These are phyloP conservation scores for Aptenodytes forsteri DNA, from an alignment of 2,113 vertebrate species.

Conservation along the genomic window DNA sequence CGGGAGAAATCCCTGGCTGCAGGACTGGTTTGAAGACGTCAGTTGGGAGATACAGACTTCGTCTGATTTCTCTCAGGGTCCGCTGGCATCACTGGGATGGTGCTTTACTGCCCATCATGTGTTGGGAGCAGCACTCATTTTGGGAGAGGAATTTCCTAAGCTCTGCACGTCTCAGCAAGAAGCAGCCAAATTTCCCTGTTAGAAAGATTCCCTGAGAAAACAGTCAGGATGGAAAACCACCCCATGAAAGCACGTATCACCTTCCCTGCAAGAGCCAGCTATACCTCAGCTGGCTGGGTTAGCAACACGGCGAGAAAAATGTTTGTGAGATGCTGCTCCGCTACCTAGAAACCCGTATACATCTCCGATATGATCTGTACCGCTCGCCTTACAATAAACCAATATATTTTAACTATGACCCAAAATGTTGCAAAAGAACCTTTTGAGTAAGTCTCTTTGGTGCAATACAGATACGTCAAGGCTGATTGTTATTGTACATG, in stretches of 20 bases:
- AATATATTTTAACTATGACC: conserved; percentile 40
- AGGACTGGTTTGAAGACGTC: neutral
- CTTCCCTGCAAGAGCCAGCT: neutral
- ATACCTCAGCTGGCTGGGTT: neutral
- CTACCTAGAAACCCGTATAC: conserved; percentile 19
- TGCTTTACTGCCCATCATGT: neutral
- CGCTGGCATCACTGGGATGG: neutral
- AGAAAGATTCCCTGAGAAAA: conserved; percentile 16
- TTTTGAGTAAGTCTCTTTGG: conserved; percentile 49
- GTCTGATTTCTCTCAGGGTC: neutral
- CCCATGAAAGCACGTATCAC: neutral
- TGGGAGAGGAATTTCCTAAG: neutral
- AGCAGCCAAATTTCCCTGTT: neutral
- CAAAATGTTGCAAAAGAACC: conserved; percentile 38
- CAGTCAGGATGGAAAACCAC: neutral
- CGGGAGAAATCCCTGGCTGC: neutral
- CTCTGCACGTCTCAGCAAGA: neutral
- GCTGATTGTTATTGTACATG: conserved; percentile 73
- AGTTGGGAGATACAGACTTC: neutral
- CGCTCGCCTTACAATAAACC: conserved; percentile 19
- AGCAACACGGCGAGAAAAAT: neutral
- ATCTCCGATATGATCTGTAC: conserved; percentile 17
- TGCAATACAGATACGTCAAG: conserved; percentile 53
- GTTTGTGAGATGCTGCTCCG: neutral
- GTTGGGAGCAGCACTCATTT: neutral